Percentiles rank a stretch among this genome's conserved stretches.
phyloP scores from a whole-genome alignment of 2,888 invertebrate genomes.

The Synanthedon myopaeformis region DNA sequence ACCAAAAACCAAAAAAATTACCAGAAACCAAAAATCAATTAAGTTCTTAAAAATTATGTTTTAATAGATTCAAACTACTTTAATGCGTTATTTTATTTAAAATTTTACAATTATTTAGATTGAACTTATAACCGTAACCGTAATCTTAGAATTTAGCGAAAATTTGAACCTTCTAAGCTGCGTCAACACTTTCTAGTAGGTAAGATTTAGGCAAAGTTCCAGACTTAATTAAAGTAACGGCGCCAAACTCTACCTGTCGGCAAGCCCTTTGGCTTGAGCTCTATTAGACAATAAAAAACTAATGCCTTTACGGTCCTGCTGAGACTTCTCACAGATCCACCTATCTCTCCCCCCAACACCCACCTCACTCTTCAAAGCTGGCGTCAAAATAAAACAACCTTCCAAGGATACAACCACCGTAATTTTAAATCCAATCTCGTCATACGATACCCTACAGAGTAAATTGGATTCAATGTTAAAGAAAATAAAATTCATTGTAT shows the following conservation, averaged over 20 bases:
- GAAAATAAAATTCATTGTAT: constrained; percentile 20
- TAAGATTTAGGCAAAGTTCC: constrained; percentile 30
- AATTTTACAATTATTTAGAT: too few species aligned
- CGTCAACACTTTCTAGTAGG: too few species aligned
- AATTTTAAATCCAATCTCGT: constrained; percentile 39
- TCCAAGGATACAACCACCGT: constrained; percentile 67
- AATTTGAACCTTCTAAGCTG: too few species aligned
- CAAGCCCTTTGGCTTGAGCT: constrained; percentile 48
- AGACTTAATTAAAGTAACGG: constrained; percentile 60
- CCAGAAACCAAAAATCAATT: too few species aligned
- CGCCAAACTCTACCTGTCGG: constrained; percentile 65
- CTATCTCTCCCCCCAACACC: constrained; percentile 22
- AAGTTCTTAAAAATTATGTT: too few species aligned
- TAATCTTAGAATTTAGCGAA: too few species aligned
- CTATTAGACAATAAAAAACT: constrained; percentile 68
- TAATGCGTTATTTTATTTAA: too few species aligned
- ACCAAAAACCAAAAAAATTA: too few species aligned
- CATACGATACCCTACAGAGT: constrained; percentile 22
- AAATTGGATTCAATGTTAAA: constrained; percentile 23
- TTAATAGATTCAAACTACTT: too few species aligned
- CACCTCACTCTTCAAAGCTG: background rate
- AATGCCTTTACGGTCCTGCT: constrained; percentile 52
- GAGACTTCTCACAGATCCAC: constrained; percentile 60
- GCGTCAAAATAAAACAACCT: constrained; percentile 61
- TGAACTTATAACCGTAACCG: too few species aligned